A percentile compares a stretch with the other conserved stretches of the same genome.
These are phyloP conservation scores for Cirrhinus mrigala DNA, from an alignment of 2,797 vertebrate genomes.

Conservation along the genomic window DNA sequence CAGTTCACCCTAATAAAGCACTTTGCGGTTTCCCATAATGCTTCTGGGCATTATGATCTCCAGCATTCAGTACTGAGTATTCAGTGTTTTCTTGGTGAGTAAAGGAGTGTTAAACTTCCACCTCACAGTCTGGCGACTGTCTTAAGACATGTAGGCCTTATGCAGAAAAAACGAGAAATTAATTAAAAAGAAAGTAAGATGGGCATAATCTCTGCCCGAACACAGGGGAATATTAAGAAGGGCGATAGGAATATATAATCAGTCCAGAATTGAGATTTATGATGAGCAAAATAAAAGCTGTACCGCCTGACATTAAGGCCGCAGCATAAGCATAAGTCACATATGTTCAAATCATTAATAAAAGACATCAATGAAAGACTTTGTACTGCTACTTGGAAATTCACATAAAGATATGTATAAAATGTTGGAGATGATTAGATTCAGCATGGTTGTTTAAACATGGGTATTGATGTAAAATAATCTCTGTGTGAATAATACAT, in stretches of 20 bases:
- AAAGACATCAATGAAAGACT: not conserved
- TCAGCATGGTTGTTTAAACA: not conserved
- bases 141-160: not conserved
- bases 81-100: not conserved
- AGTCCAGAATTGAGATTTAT: slow-evolving; percentile 16
- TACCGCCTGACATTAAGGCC: not conserved
- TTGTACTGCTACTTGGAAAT: not conserved
- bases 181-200: slow-evolving; percentile 8
- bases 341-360: slow-evolving; percentile 20
- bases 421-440: not conserved
- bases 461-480: not conserved
- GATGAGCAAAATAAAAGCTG: not conserved
- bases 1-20: slow-evolving; percentile 2
- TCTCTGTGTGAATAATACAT: not conserved
- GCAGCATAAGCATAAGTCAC: not conserved
- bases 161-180: not conserved
- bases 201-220: not conserved
- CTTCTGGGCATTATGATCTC: not conserved
- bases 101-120: not conserved
- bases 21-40: slow-evolving; percentile 2
- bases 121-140: not conserved
- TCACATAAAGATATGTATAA: not conserved
- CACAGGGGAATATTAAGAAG: not conserved
- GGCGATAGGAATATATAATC: not conserved
- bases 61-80: not conserved